A percentile compares a stretch with the other conserved stretches of the same genome.
phyloP scores from a whole-genome alignment of 1,140 invertebrate species.

The Bicyclus anynana region DNA sequence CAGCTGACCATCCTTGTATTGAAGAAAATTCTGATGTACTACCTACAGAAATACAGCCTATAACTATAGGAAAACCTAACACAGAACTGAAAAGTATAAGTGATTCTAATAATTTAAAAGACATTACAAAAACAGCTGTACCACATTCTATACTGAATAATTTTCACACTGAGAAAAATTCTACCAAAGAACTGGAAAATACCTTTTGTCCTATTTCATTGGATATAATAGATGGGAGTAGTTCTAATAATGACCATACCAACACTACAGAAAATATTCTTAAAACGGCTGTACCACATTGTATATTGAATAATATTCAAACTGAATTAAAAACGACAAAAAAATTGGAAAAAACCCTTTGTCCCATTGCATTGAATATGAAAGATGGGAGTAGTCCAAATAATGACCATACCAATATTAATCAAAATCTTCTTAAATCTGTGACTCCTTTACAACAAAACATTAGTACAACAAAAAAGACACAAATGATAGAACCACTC shows the following conservation, averaged over 20 bases:
- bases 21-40: conserved; percentile 6
- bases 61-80: background rate
- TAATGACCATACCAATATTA: no score
- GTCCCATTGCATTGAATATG: no score
- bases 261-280: no score
- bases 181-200: background rate
- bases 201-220: background rate
- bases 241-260: background rate
- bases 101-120: background rate
- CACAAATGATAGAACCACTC: conserved; percentile 48
- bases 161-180: background rate
- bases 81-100: background rate
- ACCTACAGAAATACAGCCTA: background rate
- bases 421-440: background rate
- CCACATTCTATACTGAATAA: background rate
- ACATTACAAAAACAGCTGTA: background rate
- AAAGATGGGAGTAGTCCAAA: no score
- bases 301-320: no score
- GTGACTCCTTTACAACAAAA: conserved; percentile 1
- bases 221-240: background rate
- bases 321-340: no score
- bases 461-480: conserved; percentile 32
- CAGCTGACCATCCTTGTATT: background rate
- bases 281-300: no score
- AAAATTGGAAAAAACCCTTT: no score